Evolutionary conservation across 2,888 invertebrate genomes (phyloP).

Genomic region (Noctua janthe): DNA sequence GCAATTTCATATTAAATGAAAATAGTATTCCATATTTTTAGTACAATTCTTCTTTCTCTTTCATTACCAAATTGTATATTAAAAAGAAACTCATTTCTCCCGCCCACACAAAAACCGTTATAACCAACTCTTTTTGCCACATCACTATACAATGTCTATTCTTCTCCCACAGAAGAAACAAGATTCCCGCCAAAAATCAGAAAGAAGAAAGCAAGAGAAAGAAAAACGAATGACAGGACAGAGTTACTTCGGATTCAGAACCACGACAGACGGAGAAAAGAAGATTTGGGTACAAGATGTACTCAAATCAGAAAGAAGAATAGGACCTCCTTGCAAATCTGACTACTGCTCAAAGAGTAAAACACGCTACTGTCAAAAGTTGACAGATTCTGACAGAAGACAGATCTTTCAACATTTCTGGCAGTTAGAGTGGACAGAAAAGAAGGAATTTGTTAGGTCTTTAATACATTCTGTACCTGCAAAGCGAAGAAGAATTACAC

Average conservation of each 20-base stretch:
- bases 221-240: slow-evolving; percentile 81
- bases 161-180: slow-evolving; percentile 69
- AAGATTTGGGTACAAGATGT: slow-evolving; percentile 81
- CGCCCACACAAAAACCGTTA: no score
- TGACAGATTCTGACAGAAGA: slow-evolving; percentile 70
- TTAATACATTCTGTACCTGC: slow-evolving; percentile 76
- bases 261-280: slow-evolving; percentile 62
- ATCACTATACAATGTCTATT: not conserved
- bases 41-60: not conserved
- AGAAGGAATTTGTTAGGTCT: slow-evolving; percentile 74
- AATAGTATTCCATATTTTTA: not conserved
- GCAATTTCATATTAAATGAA: not conserved
- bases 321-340: slow-evolving; percentile 76
- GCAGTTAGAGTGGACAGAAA: slow-evolving; percentile 80
- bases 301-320: slow-evolving; percentile 74
- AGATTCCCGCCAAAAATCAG: slow-evolving; percentile 71
- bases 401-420: slow-evolving; percentile 79
- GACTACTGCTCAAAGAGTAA: slow-evolving; percentile 73
- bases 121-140: not conserved
- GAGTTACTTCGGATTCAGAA: slow-evolving; percentile 80
- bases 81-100: not conserved
- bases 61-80: not conserved
- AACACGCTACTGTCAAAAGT: slow-evolving; percentile 67
- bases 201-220: slow-evolving; percentile 76
- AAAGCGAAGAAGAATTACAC: slow-evolving; percentile 72